phyloP scores from a whole-genome alignment of 2,113 vertebrate species.

The Gorsachius goisagi region DNA sequence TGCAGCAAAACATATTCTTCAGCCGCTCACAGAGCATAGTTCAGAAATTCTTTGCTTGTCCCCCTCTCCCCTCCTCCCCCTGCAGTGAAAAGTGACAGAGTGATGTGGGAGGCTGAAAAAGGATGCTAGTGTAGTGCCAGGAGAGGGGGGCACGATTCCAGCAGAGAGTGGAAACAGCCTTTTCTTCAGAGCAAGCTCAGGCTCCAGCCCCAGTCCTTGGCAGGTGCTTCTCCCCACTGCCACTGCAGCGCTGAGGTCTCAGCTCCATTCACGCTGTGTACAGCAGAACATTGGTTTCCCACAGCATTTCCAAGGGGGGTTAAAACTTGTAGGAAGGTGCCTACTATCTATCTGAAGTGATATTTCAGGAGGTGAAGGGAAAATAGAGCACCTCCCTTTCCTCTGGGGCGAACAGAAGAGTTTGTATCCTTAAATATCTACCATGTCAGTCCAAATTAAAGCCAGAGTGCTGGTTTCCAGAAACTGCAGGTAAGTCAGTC shows the following conservation, averaged over 20 bases:
- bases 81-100: background rate
- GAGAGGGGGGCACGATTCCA: background rate
- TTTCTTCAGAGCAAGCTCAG: background rate
- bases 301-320: background rate
- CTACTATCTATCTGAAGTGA: background rate
- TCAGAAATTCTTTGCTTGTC: background rate
- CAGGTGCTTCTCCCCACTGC: background rate
- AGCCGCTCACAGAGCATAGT: background rate
- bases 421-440: background rate
- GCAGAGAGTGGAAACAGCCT: background rate
- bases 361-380: background rate
- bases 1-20: background rate
- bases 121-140: background rate
- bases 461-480: background rate
- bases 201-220: background rate
- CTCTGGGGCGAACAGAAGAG: background rate
- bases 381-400: background rate
- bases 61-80: too few relatives aligned
- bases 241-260: rapidly evolving
- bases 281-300: background rate
- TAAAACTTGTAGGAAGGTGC: background rate
- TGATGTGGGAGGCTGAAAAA: background rate
- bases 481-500: background rate
- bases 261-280: background rate
- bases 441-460: background rate